Evolutionary conservation across 1,140 invertebrate genomes (phyloP).

Genomic region (Anthonomus grandis): DNA sequence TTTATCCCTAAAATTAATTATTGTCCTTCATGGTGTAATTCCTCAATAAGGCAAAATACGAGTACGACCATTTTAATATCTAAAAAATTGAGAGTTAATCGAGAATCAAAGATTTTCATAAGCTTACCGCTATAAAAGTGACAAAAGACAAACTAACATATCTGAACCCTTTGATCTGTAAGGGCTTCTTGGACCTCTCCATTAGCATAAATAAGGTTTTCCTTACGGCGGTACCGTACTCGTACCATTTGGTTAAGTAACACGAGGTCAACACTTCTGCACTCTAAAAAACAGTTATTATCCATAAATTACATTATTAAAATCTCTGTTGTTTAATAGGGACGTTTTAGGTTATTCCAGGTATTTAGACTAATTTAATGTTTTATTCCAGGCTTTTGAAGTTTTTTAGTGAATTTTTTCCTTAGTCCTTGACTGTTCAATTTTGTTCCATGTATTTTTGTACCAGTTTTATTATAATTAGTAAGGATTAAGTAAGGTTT

Average conservation of each 20-base stretch:
- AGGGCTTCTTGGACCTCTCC: conserved; percentile 34
- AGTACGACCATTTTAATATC: conserved; percentile 23
- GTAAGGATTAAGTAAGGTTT: no score
- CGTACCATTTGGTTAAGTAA: conserved; percentile 34
- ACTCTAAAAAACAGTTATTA: conserved; percentile 33
- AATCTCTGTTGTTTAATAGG: no score
- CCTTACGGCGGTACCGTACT: conserved; percentile 20
- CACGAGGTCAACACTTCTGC: conserved; percentile 29
- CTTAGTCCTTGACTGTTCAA: no score
- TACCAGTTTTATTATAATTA: no score
- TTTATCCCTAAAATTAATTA: background rate
- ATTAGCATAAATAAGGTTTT: conserved; percentile 35
- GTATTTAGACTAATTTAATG: no score
- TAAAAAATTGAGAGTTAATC: conserved; percentile 2
- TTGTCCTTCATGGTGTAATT: background rate
- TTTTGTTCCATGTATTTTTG: no score
- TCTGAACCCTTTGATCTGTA: conserved; percentile 32
- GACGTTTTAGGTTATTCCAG: no score
- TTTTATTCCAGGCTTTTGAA: no score
- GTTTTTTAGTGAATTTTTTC: no score
- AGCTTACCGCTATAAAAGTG: conserved; percentile 12
- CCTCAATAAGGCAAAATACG: conserved; percentile 19
- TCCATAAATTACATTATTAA: no score
- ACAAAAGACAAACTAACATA: conserved; percentile 3
- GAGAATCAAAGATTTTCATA: background rate